Evolutionary conservation across 2,113 vertebrate genomes (phyloP).

Genomic region (Gopherus evgoodei): DNA sequence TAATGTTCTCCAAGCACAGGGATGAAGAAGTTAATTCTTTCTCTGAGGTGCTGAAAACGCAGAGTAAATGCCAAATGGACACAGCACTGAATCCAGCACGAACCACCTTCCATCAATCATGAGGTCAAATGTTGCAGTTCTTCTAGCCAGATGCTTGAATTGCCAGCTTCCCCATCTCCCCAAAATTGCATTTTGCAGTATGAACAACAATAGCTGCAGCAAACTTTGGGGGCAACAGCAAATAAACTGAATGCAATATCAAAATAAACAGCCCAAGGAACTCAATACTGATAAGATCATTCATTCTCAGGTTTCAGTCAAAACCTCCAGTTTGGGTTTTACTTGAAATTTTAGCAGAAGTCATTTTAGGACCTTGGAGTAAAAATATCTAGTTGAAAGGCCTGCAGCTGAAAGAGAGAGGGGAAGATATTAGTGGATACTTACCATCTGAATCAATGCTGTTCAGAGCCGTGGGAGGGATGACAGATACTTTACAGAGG

Average conservation of each 20-base stretch:
- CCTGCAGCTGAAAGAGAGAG: background rate
- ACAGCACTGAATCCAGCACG: background rate
- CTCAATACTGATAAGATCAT: background rate
- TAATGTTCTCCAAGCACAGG: background rate
- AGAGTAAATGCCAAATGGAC: background rate
- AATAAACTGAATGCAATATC: constrained; percentile 8
- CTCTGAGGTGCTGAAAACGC: constrained; percentile 6
- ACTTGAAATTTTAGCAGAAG: background rate
- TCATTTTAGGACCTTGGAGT: background rate
- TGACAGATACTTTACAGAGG: constrained; percentile 97
- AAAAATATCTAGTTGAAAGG: background rate
- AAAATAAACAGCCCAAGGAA: background rate
- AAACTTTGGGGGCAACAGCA: background rate
- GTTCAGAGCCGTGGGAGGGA: constrained; percentile 96
- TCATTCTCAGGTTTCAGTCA: background rate
- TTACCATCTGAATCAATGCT: constrained; percentile 98
- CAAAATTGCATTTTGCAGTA: background rate
- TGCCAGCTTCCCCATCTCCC: background rate
- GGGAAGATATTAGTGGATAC: constrained; percentile 4
- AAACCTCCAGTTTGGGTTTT: background rate
- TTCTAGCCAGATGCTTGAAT: background rate
- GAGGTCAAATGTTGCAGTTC: constrained; percentile 36
- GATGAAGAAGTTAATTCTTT: background rate
- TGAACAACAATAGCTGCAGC: constrained; percentile 25
- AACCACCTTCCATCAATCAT: background rate